These are phyloP conservation scores for Labeo rohita DNA, from an alignment of 2,113 vertebrate genomes.

Conservation along the genomic window DNA sequence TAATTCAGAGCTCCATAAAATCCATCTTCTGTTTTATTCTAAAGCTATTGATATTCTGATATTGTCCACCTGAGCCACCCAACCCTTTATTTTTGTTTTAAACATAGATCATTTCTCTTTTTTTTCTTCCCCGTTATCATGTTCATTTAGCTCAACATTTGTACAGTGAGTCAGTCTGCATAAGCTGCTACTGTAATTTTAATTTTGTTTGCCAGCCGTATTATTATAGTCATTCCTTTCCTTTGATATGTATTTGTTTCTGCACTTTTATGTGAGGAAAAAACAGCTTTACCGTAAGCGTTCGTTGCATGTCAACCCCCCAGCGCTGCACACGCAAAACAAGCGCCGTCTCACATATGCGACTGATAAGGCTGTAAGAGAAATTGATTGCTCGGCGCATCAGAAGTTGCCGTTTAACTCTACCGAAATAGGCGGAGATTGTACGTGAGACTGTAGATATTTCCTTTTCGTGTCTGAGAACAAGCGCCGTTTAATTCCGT, in stretches of 20 bases:
- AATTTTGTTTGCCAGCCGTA: slow-evolving; percentile 48
- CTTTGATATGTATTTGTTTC: slow-evolving; percentile 27
- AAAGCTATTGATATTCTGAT: neutral
- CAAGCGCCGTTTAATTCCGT: slow-evolving; percentile 38
- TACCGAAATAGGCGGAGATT: slow-evolving; percentile 14
- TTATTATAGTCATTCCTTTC: slow-evolving; percentile 42
- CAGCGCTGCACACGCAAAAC: neutral
- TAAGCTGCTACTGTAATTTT: neutral
- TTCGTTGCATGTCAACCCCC: neutral
- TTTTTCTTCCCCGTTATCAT: neutral
- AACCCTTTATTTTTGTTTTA: neutral
- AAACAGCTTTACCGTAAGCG: neutral
- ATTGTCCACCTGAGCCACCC: neutral
- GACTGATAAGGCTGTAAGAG: slow-evolving; percentile 15
- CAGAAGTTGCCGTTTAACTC: slow-evolving; percentile 22
- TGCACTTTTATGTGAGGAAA: neutral
- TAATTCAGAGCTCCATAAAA: neutral
- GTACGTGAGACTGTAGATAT: slow-evolving; percentile 31
- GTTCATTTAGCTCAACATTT: neutral
- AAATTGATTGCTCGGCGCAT: slow-evolving; percentile 7
- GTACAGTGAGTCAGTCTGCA: neutral
- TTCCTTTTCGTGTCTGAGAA: slow-evolving; percentile 33
- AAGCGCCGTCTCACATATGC: neutral
- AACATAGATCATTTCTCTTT: neutral
- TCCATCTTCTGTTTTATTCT: slow-evolving; percentile 26